A percentile compares a stretch with the other conserved stretches of the same genome.
Conservation (phyloP, 64 coral and sea anemone species). For the Stichodactyla mertensii region DNA sequence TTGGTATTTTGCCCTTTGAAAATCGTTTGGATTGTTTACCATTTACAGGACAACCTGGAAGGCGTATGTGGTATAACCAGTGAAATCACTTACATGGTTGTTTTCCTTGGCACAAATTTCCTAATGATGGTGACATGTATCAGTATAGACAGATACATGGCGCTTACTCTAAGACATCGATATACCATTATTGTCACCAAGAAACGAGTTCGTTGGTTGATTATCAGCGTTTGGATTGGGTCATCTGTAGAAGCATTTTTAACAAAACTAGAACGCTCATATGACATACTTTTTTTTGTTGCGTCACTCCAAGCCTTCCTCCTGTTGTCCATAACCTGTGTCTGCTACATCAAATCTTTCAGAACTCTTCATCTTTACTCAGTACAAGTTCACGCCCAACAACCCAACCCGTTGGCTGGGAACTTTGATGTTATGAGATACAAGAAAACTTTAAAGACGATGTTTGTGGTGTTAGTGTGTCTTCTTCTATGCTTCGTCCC, state of each 20-base stretch:
- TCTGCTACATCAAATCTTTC: background rate
- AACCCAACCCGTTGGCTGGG: background rate
- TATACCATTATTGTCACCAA: conserved; percentile 8
- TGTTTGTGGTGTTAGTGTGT: background rate
- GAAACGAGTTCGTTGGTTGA: background rate
- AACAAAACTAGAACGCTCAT: background rate
- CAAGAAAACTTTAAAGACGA: conserved; percentile 16
- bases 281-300: background rate
- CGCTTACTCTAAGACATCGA: conserved; percentile 7
- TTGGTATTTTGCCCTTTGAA: background rate
- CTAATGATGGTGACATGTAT: background rate
- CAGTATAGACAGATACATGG: conserved; percentile 22
- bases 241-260: background rate
- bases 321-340: background rate
- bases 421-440: conserved; percentile 13
- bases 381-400: background rate
- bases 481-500: background rate
- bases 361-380: background rate
- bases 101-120: background rate
- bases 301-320: background rate
- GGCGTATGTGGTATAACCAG: background rate
- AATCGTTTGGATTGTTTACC: background rate
- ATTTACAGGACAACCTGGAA: background rate
- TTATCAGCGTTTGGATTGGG: background rate
- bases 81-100: background rate